Evolutionary conservation across 2,797 vertebrate species (phyloP), one percentile per base, ranked within the genome.

Genomic region (Darevskia mixta): DNA sequence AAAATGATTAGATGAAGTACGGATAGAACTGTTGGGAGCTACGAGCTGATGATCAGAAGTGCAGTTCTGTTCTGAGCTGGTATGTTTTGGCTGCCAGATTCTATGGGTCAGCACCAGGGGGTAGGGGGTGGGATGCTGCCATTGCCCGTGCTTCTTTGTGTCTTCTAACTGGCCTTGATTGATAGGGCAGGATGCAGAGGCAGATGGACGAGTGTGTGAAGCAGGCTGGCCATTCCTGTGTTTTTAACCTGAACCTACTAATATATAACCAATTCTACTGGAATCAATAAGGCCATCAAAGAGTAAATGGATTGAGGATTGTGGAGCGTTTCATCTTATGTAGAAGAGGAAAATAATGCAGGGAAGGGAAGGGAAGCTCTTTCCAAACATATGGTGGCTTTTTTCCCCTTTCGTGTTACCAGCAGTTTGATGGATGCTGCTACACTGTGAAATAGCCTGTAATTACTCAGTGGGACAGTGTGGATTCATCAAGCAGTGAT

Each of bases 391-490:
- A 18, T 23, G 73, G 64, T 75, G 49, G 32, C 32, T 81, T 82
- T 55, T 8, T 18, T 0, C 3, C 0, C 0, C 25, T 78, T 90
- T 73, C 73, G 67, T 49, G n/a, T 82, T 79, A 82, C 69, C 58
- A 78, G 67, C 73, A 35, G 32, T 72, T 88, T 90, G 89, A 88
- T 88, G 80, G 83, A 90, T 90, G 89, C 82, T 73, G 73, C 69
- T 86, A 82, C 79, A 49, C 83, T 83, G 72, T 64, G 77, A 89
- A 88, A 87, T 71, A 67, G 78, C 80, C 90, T 89, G 84, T 89
- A 91, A 89, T 91, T 91, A 89, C 90, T 87, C 85, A 90, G 81
- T 58, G 58, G 82, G 87, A 86, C 85, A 90, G 82, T 64, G 66
- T 11, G 71, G 79, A 91, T 91, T 86, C 87, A 87, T 86, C 85